phyloP scores from a whole-genome alignment of 2,113 vertebrate genomes.

The Dolichotis patagonum region DNA sequence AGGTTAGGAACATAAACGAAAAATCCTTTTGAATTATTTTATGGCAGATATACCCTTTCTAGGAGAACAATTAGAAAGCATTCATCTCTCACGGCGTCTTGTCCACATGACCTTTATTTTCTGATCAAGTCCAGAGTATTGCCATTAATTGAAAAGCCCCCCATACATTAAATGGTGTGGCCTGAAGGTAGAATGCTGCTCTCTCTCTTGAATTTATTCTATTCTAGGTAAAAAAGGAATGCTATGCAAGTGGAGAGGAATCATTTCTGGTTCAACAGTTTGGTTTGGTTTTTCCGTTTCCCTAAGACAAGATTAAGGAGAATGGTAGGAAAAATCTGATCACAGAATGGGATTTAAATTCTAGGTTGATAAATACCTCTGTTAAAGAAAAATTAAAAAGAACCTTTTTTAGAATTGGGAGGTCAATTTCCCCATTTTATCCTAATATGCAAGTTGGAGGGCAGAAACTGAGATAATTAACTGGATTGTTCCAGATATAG shows the following conservation, averaged over 20 bases:
- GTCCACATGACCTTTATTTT: neutral
- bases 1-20: constrained; percentile 6
- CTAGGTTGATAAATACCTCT: neutral
- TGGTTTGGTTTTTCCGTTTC: constrained; percentile 24
- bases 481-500: neutral
- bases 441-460: neutral
- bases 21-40: constrained; percentile 18
- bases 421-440: neutral
- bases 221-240: neutral
- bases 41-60: neutral
- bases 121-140: neutral
- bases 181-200: constrained; percentile 43
- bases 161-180: constrained; percentile 30
- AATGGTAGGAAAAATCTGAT: neutral
- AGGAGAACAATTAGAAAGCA: neutral
- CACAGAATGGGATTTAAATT: constrained; percentile 42
- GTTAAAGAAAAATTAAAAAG: neutral
- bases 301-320: constrained; percentile 25
- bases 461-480: constrained; percentile 8
- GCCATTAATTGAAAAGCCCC: constrained; percentile 65
- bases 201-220: constrained; percentile 52
- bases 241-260: neutral
- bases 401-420: neutral
- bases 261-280: constrained; percentile 65
- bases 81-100: neutral